A percentile compares a stretch with the other conserved stretches of the same genome.
Evolutionary conservation across 2,113 vertebrate genomes (phyloP).

Genomic region (Cromileptes altivelis): DNA sequence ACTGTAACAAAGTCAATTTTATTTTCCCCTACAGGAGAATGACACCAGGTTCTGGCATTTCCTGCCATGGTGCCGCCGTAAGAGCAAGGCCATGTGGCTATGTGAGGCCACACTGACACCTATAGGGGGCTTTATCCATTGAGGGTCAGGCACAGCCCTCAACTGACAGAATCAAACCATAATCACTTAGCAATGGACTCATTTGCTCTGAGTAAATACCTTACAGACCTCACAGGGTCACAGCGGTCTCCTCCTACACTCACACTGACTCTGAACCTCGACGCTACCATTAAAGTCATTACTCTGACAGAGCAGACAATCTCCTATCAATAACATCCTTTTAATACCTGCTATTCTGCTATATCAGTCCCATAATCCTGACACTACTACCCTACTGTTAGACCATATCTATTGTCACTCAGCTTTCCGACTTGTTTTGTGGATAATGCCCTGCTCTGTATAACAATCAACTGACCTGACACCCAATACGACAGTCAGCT

Average conservation of each 20-base stretch:
- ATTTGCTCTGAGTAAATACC: background rate
- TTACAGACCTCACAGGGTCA: background rate
- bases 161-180: background rate
- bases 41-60: background rate
- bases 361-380: constrained; percentile 4
- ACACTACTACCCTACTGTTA: background rate
- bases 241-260: background rate
- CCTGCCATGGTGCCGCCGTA: background rate
- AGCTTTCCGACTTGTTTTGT: background rate
- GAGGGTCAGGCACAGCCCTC: background rate
- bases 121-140: constrained; percentile 1
- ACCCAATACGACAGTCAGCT: background rate
- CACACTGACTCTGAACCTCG: background rate
- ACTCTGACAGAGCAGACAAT: constrained; percentile 9
- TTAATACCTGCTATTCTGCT: background rate
- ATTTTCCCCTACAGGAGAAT: background rate
- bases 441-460: background rate
- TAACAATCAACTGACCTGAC: background rate
- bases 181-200: background rate
- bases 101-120: background rate
- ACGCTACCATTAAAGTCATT: background rate
- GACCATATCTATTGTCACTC: background rate
- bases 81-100: no score
- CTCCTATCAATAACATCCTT: background rate
- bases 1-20: background rate